Base-by-base conservation (phyloP, 2,888 invertebrate genomes). In the Luffia ferchaultella region DNA sequence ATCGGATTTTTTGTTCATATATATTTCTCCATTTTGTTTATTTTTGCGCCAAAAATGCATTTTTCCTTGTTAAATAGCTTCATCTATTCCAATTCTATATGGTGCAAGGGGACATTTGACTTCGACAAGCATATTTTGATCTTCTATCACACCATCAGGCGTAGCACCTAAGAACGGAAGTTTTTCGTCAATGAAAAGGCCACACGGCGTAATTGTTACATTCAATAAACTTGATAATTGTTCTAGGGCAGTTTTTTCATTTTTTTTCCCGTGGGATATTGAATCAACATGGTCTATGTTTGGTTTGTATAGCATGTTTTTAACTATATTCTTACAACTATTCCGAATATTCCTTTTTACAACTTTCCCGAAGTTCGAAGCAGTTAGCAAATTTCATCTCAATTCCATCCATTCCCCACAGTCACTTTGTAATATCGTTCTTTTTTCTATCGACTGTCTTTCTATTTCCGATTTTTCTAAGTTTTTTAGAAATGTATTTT, bases 351-450 rank as follows among this genome's bases (percentile, higher is more conserved):
- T 50, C 30, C 57, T 48, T 40, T 56, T 56, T 19, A 52, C 54
- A 16, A 58, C 50, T 15, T 9, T 5, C 2, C 56, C 56, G 50
- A 60, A 57, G 20, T 58, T 57, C 9, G 57, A 58, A 1, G 58
- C 57, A 1, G 60, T 58, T 5, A 60, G 44, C 7, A 57, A 18
- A 0, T 55, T 52, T 52, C 53, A 52, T 30, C 61, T n/a, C 2
- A 58, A 46, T 16, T 59, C 55, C 3, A 61, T 2, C 61, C 61
- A 60, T 5, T 57, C 55, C 16, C 52, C 49, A 16, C 55, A 52
- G n/a, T 60, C 56, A n/a, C 56, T 47, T 53, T 60, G 61, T 16
- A 54, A 50, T 19, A 57, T 50, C 0, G 57, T 59, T 7, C 18
- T 3, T 49, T 52, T 45, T 45, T 57, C 55, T 17, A 58, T 52